Evolutionary conservation across 2,797 vertebrate species (phyloP).

Genomic region (Corythornis leucogaster): DNA sequence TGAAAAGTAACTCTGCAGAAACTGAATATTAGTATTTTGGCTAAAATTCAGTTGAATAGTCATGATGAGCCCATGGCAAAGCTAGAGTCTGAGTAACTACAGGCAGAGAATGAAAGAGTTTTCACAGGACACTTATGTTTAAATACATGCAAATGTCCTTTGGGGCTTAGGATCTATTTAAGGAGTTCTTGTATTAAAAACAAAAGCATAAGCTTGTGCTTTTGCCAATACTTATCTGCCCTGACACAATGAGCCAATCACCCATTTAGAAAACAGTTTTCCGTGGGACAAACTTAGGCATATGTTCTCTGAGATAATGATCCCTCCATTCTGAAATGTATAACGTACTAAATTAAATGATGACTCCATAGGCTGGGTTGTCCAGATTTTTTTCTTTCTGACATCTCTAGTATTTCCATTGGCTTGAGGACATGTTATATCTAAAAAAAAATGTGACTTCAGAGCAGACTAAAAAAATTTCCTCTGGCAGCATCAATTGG

Average conservation of each 20-base stretch:
- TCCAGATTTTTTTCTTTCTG: not conserved
- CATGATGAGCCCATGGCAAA: not conserved
- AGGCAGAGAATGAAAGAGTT: not conserved
- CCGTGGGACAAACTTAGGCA: rapidly evolving
- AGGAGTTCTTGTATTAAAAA: not conserved
- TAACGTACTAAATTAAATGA: not conserved
- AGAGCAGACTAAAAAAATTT: not conserved
- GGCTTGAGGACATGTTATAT: not conserved
- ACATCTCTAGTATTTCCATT: not conserved
- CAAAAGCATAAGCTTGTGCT: not conserved
- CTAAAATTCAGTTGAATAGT: slow-evolving; percentile 15
- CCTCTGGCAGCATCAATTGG: not conserved
- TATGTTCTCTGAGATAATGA: not conserved
- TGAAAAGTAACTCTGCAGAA: slow-evolving; percentile 12
- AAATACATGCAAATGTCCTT: not conserved
- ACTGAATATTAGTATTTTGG: not conserved
- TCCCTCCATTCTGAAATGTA: not conserved
- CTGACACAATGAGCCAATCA: not conserved
- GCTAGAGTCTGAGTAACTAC: not conserved
- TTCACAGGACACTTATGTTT: not conserved
- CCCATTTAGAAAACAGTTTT: not conserved
- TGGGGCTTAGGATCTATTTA: not conserved
- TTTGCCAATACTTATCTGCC: not conserved
- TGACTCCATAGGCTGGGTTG: not conserved
- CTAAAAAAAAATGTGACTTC: not conserved